A percentile compares a stretch with the other conserved stretches of the same genome.
These are phyloP conservation scores for Sphaerophoria taeniata DNA, from an alignment of 2,888 invertebrate genomes.

Conservation along the genomic window DNA sequence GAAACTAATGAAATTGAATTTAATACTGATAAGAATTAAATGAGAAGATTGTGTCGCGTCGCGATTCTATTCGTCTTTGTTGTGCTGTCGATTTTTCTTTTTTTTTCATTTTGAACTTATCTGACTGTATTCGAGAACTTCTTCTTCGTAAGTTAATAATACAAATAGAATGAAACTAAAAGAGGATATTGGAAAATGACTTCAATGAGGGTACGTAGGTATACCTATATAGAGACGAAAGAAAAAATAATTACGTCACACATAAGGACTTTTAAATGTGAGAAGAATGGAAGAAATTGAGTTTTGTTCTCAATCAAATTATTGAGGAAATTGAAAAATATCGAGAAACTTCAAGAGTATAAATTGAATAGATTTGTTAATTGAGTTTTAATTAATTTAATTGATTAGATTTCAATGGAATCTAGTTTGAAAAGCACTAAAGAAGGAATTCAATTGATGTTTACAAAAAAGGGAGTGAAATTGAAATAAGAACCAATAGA, in stretches of 20 bases:
- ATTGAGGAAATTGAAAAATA: conserved; percentile 17
- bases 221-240: neutral
- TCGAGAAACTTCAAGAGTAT: conserved; percentile 1
- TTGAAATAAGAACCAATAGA: too few relatives aligned
- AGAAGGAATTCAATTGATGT: too few relatives aligned
- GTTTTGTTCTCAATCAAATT: conserved; percentile 21
- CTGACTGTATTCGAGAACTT: neutral
- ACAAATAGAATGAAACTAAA: neutral
- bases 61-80: conserved; percentile 26
- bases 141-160: conserved; percentile 21
- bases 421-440: neutral
- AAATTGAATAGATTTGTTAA: conserved; percentile 39
- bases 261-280: neutral
- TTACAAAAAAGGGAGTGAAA: too few relatives aligned
- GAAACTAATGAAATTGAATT: conserved; percentile 66
- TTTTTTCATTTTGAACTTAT: neutral
- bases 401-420: conserved; percentile 16
- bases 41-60: conserved; percentile 46
- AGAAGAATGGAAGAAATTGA: neutral
- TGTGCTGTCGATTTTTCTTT: neutral
- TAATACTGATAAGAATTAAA: conserved; percentile 57
- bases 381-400: conserved; percentile 61
- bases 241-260: conserved; percentile 34
- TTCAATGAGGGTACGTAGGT: neutral
- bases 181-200: conserved; percentile 35